A percentile compares a stretch with the other conserved stretches of the same genome.
These are phyloP conservation scores for Mormyrus lacerda DNA, from an alignment of 2,113 vertebrate genomes.

Conservation along the genomic window DNA sequence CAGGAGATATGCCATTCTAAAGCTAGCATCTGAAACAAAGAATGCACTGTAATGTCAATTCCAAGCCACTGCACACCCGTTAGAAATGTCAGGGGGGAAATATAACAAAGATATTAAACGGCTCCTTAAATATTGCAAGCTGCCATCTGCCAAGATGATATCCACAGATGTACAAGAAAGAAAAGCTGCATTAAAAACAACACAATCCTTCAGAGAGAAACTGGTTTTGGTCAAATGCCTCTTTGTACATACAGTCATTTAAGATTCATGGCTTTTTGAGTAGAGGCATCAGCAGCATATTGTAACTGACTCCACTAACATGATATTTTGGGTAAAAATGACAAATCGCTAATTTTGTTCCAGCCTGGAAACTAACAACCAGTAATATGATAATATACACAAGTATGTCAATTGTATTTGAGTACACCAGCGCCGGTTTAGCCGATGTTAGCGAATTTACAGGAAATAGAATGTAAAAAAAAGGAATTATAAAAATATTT, in stretches of 20 bases:
- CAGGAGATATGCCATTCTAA: background rate
- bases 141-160: background rate
- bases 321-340: background rate
- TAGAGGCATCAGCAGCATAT: background rate
- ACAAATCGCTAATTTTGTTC: background rate
- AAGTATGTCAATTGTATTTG: background rate
- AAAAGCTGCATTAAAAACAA: background rate
- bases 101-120: background rate
- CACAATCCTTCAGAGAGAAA: background rate
- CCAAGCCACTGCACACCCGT: background rate
- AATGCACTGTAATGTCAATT: background rate
- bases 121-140: background rate
- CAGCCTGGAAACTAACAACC: background rate
- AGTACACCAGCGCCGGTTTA: background rate
- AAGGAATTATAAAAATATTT: background rate
- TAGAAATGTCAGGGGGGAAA: background rate
- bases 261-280: background rate
- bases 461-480: background rate
- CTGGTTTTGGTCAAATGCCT: background rate
- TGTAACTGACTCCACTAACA: background rate
- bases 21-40: constrained; percentile 5
- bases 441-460: background rate
- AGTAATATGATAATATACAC: background rate
- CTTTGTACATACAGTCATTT: background rate
- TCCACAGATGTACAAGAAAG: background rate